phyloP scores from a whole-genome alignment of 2,113 vertebrate genomes.

The Nesogale talazaci region DNA sequence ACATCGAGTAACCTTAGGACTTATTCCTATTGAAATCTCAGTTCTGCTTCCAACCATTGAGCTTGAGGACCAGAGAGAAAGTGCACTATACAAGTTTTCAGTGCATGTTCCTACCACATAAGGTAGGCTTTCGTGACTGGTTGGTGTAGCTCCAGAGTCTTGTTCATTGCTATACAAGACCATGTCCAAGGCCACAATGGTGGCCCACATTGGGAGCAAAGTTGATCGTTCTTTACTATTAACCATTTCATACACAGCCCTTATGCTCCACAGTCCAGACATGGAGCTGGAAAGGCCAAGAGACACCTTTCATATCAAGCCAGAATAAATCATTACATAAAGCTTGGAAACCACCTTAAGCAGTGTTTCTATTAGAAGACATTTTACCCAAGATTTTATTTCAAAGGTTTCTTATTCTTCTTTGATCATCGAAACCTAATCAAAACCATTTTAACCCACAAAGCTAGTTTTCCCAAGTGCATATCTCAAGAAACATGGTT shows the following conservation, averaged over 20 bases:
- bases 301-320: neutral
- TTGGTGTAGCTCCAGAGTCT: neutral
- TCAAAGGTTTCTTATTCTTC: neutral
- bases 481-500: neutral
- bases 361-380: neutral
- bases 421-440: neutral
- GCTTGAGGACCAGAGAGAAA: neutral
- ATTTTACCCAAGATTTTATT: slow-evolving; percentile 24
- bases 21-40: neutral
- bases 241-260: neutral
- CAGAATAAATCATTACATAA: neutral
- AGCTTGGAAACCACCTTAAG: neutral
- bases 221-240: neutral
- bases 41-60: neutral
- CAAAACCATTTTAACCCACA: neutral
- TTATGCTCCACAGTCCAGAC: neutral
- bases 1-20: neutral
- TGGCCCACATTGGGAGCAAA: neutral
- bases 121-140: no score
- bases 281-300: neutral
- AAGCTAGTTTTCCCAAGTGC: neutral
- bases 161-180: neutral
- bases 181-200: neutral
- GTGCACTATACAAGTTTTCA: rapidly evolving
- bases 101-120: neutral